These are phyloP conservation scores for Morone chrysops DNA, from an alignment of 2,113 vertebrate genomes.

Conservation along the genomic window DNA sequence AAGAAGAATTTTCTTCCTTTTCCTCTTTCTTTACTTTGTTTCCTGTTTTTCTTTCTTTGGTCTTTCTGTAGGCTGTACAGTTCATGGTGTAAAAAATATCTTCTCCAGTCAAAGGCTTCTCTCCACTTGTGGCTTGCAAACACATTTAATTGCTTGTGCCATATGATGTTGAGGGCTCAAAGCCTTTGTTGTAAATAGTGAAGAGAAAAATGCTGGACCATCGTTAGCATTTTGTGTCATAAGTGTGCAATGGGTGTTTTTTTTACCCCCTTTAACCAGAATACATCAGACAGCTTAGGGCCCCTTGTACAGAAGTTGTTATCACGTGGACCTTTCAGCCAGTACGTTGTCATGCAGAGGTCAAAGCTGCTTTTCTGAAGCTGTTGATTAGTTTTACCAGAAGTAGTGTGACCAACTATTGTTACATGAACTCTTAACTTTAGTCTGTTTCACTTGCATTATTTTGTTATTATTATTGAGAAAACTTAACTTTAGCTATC, in stretches of 20 bases:
- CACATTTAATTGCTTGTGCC: conserved; percentile 84
- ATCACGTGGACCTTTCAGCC: conserved; percentile 28
- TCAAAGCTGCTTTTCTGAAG: conserved; percentile 33
- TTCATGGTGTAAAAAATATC: conserved; percentile 27
- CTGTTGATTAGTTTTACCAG: conserved; percentile 49
- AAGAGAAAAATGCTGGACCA: conserved; percentile 37
- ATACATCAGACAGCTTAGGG: conserved; percentile 12
- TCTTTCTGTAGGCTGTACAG: conserved; percentile 1
- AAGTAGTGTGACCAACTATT: neutral
- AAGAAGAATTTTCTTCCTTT: too few species aligned
- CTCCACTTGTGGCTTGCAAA: conserved; percentile 68
- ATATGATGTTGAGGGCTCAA: conserved; percentile 68
- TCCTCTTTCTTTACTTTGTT: neutral
- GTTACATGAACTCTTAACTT: conserved; percentile 12
- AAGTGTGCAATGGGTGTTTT: conserved; percentile 29
- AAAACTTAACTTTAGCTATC: neutral
- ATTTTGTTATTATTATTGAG: neutral
- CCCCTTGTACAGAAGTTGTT: conserved; percentile 39
- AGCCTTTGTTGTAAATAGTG: conserved; percentile 59
- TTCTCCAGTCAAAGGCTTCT: conserved; percentile 57
- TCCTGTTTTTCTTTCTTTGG: conserved; percentile 10
- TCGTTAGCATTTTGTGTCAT: conserved; percentile 46
- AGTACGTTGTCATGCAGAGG: conserved; percentile 22
- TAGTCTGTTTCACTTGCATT: neutral
- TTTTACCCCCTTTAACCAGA: neutral